Evolutionary conservation across 2,797 vertebrate genomes (phyloP).

Genomic region (Threskiornis aethiopicus): DNA sequence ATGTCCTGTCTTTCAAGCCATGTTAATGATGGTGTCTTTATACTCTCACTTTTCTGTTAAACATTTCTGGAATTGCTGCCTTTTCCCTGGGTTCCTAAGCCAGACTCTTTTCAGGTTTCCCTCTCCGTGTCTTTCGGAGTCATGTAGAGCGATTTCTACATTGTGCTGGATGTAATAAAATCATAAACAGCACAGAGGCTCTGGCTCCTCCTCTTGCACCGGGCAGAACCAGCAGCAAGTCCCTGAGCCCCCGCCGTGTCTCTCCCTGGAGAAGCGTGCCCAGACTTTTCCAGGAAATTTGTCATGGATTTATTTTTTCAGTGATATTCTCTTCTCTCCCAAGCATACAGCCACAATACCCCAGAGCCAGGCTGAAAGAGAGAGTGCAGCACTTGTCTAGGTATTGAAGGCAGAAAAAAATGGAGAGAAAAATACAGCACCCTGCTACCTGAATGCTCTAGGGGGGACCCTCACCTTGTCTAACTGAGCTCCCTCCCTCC

Average conservation of each 20-base stretch:
- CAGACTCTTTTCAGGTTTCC: not conserved
- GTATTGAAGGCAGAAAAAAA: not conserved
- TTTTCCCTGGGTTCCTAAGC: not conserved
- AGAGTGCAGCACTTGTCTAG: not conserved
- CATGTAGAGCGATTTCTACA: not conserved
- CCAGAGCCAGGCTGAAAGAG: not conserved
- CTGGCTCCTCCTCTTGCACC: not conserved
- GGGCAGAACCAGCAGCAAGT: not conserved
- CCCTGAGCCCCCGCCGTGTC: rapidly evolving
- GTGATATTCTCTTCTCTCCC: not conserved
- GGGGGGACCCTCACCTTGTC: too few relatives aligned
- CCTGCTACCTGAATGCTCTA: not conserved
- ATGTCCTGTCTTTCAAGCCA: not conserved
- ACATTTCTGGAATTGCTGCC: not conserved
- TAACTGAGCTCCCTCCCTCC: not conserved
- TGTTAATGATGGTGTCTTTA: not conserved
- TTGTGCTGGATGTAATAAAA: not conserved
- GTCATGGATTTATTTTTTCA: not conserved
- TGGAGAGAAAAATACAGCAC: not conserved
- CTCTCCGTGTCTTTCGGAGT: not conserved
- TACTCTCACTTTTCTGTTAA: slow-evolving; percentile 47
- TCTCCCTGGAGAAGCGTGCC: not conserved
- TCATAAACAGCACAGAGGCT: not conserved
- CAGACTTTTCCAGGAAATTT: not conserved
- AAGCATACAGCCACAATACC: not conserved